Base-by-base conservation (phyloP, 1,140 invertebrate species). In the Pseudomyrmex gracilis region DNA sequence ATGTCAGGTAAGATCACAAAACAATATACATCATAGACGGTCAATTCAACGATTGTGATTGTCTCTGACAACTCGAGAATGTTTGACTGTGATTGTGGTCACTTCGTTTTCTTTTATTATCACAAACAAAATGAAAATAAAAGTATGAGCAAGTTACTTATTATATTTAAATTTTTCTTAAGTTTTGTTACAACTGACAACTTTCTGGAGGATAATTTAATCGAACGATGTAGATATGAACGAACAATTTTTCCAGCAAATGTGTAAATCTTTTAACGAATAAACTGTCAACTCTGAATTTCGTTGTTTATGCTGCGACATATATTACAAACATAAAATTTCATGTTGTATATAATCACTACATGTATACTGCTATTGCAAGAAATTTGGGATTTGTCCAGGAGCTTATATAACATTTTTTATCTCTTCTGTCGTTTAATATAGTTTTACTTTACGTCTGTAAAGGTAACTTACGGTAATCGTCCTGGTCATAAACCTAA, bases 1-100 rank as follows among this genome's bases (percentile, higher is more conserved):
- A 97, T 91, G 95, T 96, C 71, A 95, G 95, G 93, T 96, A 93
- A 87, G 87, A 55, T 53, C 53, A 20, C 57, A 34, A 34, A 34
- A 34, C 34, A 34, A 34, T 34, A 34, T 34, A 34, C 34, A 34
- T 34, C 2, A 34, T 34, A 34, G 34, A 34, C 34, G 34, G 34
- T 34, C 34, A 34, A 34, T 34, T 34, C 34, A 34, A 34, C 34
- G 34, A 2, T 34, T 34, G 34, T 34, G 5, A 34, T 34, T 34
- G 7, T 34, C 5, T 34, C 34, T 7, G 4, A 34, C 34, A 34
- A 7, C 34, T 5, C 1, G 34, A 7, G 34, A 34, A 34, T 34
- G 3, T 34, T 5, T 34, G n/a, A 34, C 34, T 7, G 34, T 34
- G 4, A 5, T 7, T 34, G 34, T 5, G 34, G 5, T 5, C 7